Base-by-base conservation (phyloP, 2,888 invertebrate genomes). In the Drosophila bunnanda region DNA sequence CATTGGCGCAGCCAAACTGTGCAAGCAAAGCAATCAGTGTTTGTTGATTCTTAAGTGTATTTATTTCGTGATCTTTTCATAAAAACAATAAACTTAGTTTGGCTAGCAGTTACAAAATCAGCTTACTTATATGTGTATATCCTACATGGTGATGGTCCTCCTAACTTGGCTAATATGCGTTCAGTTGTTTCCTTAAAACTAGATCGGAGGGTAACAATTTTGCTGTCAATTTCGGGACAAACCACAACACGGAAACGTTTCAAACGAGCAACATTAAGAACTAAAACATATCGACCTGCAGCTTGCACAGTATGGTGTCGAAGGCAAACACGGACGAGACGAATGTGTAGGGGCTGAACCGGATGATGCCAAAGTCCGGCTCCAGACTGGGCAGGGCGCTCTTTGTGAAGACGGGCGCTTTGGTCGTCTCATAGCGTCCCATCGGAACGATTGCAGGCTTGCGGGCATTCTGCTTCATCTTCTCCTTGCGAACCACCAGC, bases 401-500 rank as follows among this genome's bases (percentile, higher is more conserved):
- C 52, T 81, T 81, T 10, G 82, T 66, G 64, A 91, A 92, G 10
- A 53, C 68, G 3, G 69, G 67, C 15, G 64, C 56, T 32, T 73
- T 77, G 6, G 62, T 82, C 15, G 58, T 71, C 50, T 59, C 22
- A 22, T 71, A 79, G n/a, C 78, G 77, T 17, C 72, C 64, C 17
- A 62, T 48, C 10, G 69, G 55, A 4, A 52, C 20, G 2, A 52
- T 20, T 15, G 84, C 80, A 6, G 39, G 74, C 46, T 92, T 92
- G 6, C 92, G 90, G 4, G 88, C 80, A 79, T 92, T 92, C 46
- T 91, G 89, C 59, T 90, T 90, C 93, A 93, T 93, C 59, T 92
- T 92, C 69, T 93, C 92, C 69, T 93, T 93, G 39, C 93, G 91
- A n/a, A 90, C 83, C 12, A 93, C 91, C 9, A 92, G 85, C 74